phyloP scores from a whole-genome alignment of 2,888 invertebrate species.

The Nomada fucata region DNA sequence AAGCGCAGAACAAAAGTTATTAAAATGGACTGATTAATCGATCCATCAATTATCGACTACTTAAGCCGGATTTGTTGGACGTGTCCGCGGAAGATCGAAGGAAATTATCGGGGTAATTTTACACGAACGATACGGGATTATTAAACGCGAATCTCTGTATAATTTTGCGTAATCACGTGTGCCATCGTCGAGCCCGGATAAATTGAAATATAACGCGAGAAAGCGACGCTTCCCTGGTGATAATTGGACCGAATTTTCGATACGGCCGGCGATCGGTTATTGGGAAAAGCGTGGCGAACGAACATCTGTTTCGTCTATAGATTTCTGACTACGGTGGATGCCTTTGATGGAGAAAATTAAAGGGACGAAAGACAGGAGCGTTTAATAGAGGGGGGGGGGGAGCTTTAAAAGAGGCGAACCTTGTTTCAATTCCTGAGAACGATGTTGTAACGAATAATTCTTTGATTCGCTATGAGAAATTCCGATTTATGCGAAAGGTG shows the following conservation, averaged over 20 bases:
- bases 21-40: slow-evolving; percentile 29
- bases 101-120: slow-evolving; percentile 45
- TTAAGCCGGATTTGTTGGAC: slow-evolving; percentile 48
- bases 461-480: too few species aligned
- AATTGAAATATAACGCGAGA: slow-evolving; percentile 26
- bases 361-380: too few species aligned
- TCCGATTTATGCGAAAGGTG: too few species aligned
- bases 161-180: slow-evolving; percentile 33
- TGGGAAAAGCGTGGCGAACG: not conserved
- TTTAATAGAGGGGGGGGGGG: too few species aligned
- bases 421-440: too few species aligned
- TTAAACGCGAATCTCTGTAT: slow-evolving; percentile 41
- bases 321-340: not conserved
- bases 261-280: not conserved
- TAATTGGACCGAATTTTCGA: slow-evolving; percentile 10
- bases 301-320: not conserved
- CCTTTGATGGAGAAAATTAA: too few species aligned
- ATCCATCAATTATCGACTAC: slow-evolving; percentile 55
- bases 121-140: slow-evolving; percentile 29
- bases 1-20: slow-evolving; percentile 17
- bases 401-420: too few species aligned
- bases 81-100: slow-evolving; percentile 35
- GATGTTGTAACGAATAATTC: too few species aligned
- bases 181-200: not conserved
- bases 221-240: not conserved